Conservation (phyloP, 2,113 vertebrate genomes). For the Lepidothrix coronata region DNA sequence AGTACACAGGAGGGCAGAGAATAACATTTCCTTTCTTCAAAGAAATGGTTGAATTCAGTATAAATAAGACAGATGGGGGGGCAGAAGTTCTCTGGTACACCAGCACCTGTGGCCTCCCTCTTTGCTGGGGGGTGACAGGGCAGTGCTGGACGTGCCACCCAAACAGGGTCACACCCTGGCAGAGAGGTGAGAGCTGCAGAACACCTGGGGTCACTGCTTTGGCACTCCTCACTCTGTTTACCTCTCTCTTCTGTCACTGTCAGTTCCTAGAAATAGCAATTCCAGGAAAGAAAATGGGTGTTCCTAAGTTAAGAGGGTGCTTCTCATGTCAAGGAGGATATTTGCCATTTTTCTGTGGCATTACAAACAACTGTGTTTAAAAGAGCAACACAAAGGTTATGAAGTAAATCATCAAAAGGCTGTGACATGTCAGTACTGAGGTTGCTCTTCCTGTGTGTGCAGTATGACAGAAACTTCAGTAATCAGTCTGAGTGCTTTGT, state of each 20-base stretch:
- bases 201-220: not conserved
- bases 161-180: not conserved
- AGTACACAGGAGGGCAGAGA: rapidly evolving
- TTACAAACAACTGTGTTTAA: not conserved
- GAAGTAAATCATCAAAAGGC: not conserved
- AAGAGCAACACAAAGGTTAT: not conserved
- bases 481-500: not conserved
- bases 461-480: not conserved
- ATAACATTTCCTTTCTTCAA: not conserved
- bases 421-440: not conserved
- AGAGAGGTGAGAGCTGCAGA: not conserved
- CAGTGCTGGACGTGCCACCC: not conserved
- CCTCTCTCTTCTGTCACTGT: not conserved
- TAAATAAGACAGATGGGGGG: not conserved
- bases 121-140: rapidly evolving
- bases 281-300: not conserved
- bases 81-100: not conserved
- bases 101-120: not conserved
- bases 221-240: not conserved
- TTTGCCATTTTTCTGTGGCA: not conserved
- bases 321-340: not conserved
- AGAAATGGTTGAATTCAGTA: not conserved
- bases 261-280: not conserved
- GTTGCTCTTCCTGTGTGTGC: not conserved
- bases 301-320: not conserved